phyloP scores from a whole-genome alignment of 2,113 vertebrate species.

The Periophthalmodon schlosseri region DNA sequence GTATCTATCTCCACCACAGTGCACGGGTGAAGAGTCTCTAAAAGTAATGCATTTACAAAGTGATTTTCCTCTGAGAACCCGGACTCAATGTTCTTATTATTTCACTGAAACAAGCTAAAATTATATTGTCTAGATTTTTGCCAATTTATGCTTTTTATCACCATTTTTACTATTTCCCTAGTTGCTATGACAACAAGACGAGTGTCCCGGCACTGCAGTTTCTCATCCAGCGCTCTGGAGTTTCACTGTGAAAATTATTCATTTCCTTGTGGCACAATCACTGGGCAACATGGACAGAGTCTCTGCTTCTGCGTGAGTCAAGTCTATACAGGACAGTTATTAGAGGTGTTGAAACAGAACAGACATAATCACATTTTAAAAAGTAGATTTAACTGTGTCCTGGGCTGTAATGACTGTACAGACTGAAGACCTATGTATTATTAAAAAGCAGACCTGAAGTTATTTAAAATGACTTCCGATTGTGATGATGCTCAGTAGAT shows the following conservation, averaged over 20 bases:
- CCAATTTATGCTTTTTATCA: neutral
- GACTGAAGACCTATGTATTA: too few species aligned
- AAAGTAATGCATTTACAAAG: too few species aligned
- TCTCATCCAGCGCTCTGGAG: constrained; percentile 45
- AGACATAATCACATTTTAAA: too few species aligned
- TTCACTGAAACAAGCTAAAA: neutral
- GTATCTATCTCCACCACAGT: too few species aligned
- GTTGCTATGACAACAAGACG: constrained; percentile 64
- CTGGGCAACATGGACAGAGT: constrained; percentile 5
- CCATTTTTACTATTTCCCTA: constrained; percentile 1
- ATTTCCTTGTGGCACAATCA: constrained; percentile 22
- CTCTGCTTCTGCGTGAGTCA: neutral
- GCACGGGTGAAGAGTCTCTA: too few species aligned
- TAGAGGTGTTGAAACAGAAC: too few species aligned
- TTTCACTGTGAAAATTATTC: constrained; percentile 37
- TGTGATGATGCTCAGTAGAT: too few species aligned
- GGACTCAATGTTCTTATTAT: neutral
- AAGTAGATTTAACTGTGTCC: neutral
- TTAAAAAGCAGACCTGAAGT: too few species aligned
- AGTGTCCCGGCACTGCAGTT: constrained; percentile 57
- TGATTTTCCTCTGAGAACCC: too few species aligned
- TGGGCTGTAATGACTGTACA: too few species aligned
- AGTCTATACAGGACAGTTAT: neutral
- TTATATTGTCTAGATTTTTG: neutral
- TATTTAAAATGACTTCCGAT: too few species aligned